Base-by-base conservation (phyloP, 2,888 invertebrate genomes). In the Philopedon plagiatum region DNA sequence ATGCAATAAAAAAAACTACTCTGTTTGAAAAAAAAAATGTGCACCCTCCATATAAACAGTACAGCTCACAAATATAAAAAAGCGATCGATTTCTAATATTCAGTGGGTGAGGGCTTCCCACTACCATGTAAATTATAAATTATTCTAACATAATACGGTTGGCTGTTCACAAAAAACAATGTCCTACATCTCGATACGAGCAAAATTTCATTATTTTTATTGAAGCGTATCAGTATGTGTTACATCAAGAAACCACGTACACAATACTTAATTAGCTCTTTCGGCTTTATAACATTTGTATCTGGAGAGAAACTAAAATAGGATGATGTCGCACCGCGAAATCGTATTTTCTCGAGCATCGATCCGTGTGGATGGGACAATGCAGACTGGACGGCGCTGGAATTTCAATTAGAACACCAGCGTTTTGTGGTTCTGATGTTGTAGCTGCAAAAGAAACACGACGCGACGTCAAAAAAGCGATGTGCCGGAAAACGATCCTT, bases 271-370 rank as follows among this genome's bases (percentile, higher is more conserved):
- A 54, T 54, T 29, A 54, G 32, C 29, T 18, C 37, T 18, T 56
- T 32, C 32, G 18, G 15, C 9, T 21, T 18, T 37, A 5, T 56
- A 21, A 23, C 32, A 32, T 56, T 37, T 56, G 56, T 56, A n/a
- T 19, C 56, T 56, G 34, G 29, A 46, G 29, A 44, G 46, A 44
- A 61, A 61, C 37, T 51, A 64, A 64, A 64, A 54, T 64, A 34
- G 51, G 37, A 64, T 15, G 26, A 51, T 64, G 54, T 64, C 64
- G 64, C 64, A 54, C 54, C 39, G 32, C 26, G 15, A 26, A 61
- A 61, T 61, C 46, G 18, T 26, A 64, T 64, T 64, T 64, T 39
- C 26, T 54, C 8, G 51, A 64, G 34, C 34, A 54, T 51, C 64
- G 54, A 64, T 64, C 51, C 39, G 39, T 15, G 54, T 9, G 23